Evolutionary conservation across 2,797 vertebrate species (phyloP).

Genomic region (Tympanoctomys barrerae): DNA sequence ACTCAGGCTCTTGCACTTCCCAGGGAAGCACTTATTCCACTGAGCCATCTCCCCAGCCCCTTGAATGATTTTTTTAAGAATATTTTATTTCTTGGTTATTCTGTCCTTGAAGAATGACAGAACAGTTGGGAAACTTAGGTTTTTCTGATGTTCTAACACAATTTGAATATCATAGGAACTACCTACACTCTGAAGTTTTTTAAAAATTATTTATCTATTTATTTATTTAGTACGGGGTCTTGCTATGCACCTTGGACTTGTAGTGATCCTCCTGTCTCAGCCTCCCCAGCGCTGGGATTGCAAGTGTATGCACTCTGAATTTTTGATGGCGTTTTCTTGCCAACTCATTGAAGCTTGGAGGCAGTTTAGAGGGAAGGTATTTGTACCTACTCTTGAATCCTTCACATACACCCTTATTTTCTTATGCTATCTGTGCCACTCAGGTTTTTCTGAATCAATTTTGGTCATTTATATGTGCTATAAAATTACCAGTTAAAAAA

Average conservation of each 20-base stretch:
- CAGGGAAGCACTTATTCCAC: too few relatives aligned
- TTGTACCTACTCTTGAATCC: neutral
- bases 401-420: neutral
- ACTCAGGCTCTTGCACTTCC: too few relatives aligned
- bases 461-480: neutral
- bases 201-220: too few relatives aligned
- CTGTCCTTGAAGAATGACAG: neutral
- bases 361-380: neutral
- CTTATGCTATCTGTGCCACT: neutral
- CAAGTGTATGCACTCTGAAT: neutral
- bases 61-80: neutral
- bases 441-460: neutral
- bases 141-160: neutral
- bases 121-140: neutral
- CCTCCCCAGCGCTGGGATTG: too few relatives aligned
- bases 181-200: neutral
- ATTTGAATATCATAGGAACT: neutral
- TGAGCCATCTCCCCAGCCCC: too few relatives aligned
- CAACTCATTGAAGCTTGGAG: neutral
- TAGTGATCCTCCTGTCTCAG: too few relatives aligned
- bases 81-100: neutral
- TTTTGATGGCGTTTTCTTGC: neutral
- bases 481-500: neutral
- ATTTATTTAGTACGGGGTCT: too few relatives aligned
- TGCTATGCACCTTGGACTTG: too few relatives aligned